Conservation (phyloP, 2,797 vertebrate genomes). For the Anniella stebbinsi region DNA sequence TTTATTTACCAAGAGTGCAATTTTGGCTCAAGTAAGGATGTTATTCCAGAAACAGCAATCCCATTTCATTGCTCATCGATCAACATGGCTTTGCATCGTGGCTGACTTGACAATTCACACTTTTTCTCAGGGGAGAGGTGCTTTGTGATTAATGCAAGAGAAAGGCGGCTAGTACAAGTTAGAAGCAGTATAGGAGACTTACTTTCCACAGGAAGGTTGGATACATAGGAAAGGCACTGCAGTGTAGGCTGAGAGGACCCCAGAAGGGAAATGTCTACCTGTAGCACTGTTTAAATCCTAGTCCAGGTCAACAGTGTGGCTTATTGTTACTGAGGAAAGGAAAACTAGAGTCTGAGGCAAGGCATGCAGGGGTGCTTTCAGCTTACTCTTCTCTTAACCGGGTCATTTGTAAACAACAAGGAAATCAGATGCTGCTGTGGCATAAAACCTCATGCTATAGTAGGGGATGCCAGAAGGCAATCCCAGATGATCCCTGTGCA, state of each 20-base stretch:
- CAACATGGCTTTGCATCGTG: neutral
- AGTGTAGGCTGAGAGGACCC: neutral
- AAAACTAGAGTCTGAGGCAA: neutral
- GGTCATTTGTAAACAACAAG: neutral
- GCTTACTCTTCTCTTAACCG: neutral
- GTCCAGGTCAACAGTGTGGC: neutral
- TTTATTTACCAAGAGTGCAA: slow-evolving; percentile 63
- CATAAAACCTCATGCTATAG: neutral
- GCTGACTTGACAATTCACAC: neutral
- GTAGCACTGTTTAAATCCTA: slow-evolving; percentile 29
- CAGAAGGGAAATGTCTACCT: neutral
- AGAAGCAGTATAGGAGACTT: slow-evolving; percentile 4
- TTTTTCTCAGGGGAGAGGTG: slow-evolving; percentile 22
- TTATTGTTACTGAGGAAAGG: neutral
- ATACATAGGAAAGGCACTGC: neutral
- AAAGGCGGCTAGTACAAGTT: neutral
- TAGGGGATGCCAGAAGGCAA: neutral
- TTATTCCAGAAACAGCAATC: slow-evolving; percentile 12
- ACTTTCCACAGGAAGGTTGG: neutral
- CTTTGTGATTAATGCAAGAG: slow-evolving; percentile 36
- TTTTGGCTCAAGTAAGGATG: slow-evolving; percentile 54
- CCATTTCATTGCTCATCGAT: neutral
- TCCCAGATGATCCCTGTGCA: neutral
- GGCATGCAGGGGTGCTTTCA: neutral
- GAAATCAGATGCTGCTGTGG: neutral